A percentile compares a stretch with the other conserved stretches of the same genome.
Evolutionary conservation across 2,888 invertebrate genomes (phyloP).

Genomic region (Tupiocoris notatus): DNA sequence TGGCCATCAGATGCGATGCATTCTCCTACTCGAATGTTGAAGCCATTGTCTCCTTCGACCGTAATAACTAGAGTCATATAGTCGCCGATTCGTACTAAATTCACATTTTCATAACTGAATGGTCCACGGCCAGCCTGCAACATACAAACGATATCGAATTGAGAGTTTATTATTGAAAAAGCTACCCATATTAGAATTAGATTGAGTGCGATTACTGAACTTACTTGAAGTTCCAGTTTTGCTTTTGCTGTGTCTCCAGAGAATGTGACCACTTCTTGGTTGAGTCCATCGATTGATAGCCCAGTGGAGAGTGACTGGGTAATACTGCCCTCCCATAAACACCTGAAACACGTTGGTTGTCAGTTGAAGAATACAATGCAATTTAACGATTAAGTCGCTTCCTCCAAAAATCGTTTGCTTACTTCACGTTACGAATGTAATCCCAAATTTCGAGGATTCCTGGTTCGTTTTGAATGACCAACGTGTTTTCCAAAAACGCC

Average conservation of each 20-base stretch:
- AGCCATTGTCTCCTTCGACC: conserved; percentile 75
- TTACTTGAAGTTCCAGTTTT: conserved; percentile 65
- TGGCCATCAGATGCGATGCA: conserved; percentile 71
- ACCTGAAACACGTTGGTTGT: no score
- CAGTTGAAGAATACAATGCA: no score
- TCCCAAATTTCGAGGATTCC: conserved; percentile 75
- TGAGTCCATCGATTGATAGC: conserved; percentile 74
- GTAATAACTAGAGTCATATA: conserved; percentile 77
- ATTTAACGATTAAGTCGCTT: no score
- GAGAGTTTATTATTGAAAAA: conserved; percentile 40
- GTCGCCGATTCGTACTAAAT: conserved; percentile 78
- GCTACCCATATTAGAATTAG: no score
- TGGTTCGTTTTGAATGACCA: conserved; percentile 74
- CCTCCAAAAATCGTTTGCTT: no score
- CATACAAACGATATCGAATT: neutral
- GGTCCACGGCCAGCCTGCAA: conserved; percentile 67
- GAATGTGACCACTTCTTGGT: conserved; percentile 77
- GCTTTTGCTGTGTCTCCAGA: conserved; percentile 82
- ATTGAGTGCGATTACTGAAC: no score
- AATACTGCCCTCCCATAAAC: conserved; percentile 77
- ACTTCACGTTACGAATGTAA: conserved; percentile 35
- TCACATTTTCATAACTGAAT: conserved; percentile 71
- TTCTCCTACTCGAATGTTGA: conserved; percentile 72
- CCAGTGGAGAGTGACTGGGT: conserved; percentile 73
- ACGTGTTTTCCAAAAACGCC: conserved; percentile 74